phyloP scores from a whole-genome alignment of 2,888 invertebrate species.

The Cremastinae sp. region DNA sequence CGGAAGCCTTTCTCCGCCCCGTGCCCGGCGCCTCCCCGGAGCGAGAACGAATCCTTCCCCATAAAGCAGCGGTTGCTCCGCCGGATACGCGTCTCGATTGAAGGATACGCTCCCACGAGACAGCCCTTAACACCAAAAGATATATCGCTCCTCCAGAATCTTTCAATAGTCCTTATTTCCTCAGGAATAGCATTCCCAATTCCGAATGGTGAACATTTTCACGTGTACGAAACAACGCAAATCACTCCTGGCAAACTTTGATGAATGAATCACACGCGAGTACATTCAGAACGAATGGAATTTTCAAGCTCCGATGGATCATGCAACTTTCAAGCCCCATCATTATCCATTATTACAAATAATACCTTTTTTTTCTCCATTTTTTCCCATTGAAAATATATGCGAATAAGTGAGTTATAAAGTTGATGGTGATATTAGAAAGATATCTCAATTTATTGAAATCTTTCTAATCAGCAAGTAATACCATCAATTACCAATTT shows the following conservation, averaged over 20 bases:
- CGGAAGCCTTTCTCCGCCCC: constrained; percentile 1
- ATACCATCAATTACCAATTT: too few species aligned
- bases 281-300: not conserved
- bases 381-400: too few species aligned
- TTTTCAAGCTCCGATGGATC: not conserved
- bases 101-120: constrained; percentile 39
- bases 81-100: constrained; percentile 38
- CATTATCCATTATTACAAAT: too few species aligned
- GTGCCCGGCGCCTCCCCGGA: not conserved
- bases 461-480: too few species aligned
- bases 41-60: constrained; percentile 21
- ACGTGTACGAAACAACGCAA: not conserved
- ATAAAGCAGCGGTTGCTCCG: constrained; percentile 26
- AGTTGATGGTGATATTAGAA: too few species aligned
- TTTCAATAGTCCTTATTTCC: constrained; percentile 26
- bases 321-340: too few species aligned
- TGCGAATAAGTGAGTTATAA: too few species aligned
- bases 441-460: too few species aligned
- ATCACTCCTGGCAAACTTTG: not conserved
- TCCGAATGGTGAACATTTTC: not conserved
- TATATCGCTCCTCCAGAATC: constrained; percentile 6
- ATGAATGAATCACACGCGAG: not conserved
- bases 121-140: constrained; percentile 41
- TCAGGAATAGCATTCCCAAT: not conserved
- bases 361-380: too few species aligned